Conservation (phyloP, 2,888 invertebrate species). For the Caenorhabditis doughertyi region DNA sequence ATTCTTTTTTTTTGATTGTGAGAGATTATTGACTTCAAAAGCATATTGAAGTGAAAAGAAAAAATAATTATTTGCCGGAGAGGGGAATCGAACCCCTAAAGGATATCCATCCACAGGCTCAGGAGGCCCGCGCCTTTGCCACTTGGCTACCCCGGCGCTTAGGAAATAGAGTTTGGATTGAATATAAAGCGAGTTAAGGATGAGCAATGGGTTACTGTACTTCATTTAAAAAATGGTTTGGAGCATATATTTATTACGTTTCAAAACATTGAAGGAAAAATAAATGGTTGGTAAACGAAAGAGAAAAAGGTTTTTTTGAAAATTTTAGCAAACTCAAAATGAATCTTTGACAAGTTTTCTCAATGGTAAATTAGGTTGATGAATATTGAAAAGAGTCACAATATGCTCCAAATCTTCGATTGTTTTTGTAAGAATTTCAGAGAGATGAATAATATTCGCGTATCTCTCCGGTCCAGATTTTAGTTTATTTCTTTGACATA, state of each 20-base stretch:
- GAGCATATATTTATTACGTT: too few species aligned
- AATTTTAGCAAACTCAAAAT: not conserved
- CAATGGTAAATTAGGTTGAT: conserved; percentile 3
- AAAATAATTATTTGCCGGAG: conserved; percentile 18
- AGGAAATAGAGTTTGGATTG: not conserved
- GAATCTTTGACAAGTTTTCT: conserved; percentile 34
- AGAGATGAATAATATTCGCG: not conserved
- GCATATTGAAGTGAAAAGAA: not conserved
- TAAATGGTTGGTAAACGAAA: too few species aligned
- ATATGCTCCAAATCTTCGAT: not conserved
- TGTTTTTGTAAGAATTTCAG: not conserved
- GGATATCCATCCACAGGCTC: not conserved
- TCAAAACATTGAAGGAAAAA: too few species aligned
- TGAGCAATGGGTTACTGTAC: conserved; percentile 13
- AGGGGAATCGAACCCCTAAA: conserved; percentile 57
- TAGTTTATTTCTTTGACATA: not conserved
- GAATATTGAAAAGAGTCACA: not conserved
- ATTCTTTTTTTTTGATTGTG: too few species aligned
- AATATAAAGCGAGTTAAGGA: not conserved
- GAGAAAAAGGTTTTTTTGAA: too few species aligned
- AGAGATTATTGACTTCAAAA: too few species aligned
- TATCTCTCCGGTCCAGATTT: not conserved
- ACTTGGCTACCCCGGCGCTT: conserved; percentile 17
- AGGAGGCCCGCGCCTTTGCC: conserved; percentile 24
- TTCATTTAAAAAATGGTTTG: too few species aligned